Percentiles rank a stretch among this genome's conserved stretches.
Evolutionary conservation across 2,888 invertebrate species (phyloP).

Genomic region (Platycheirus albimanus): DNA sequence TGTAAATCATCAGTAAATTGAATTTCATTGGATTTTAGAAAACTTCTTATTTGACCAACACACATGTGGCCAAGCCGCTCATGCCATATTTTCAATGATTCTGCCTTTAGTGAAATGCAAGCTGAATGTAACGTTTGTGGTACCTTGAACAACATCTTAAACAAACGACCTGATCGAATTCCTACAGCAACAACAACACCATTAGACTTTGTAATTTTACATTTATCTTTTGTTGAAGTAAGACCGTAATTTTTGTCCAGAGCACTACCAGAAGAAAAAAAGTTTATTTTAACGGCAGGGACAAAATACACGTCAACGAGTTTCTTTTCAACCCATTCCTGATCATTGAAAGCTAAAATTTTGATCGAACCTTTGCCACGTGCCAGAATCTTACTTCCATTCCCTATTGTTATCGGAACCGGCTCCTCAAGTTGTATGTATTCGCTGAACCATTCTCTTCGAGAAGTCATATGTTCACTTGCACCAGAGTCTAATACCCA

Average conservation of each 20-base stretch:
- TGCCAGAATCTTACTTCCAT: constrained; percentile 52
- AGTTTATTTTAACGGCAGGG: constrained; percentile 49
- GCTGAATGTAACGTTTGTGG: constrained; percentile 5
- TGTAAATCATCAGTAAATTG: constrained; percentile 13
- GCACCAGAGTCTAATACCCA: constrained; percentile 51
- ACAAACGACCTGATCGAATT: background rate
- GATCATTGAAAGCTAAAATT: constrained; percentile 52
- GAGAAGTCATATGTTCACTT: constrained; percentile 44
- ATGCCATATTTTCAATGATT: constrained; percentile 7
- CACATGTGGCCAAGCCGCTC: constrained; percentile 26
- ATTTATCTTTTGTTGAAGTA: constrained; percentile 20
- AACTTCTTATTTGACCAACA: constrained; percentile 13
- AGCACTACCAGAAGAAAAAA: constrained; percentile 44
- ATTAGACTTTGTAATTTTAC: constrained; percentile 40
- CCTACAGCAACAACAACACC: constrained; percentile 29
- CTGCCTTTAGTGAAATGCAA: background rate
- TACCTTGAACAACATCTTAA: constrained; percentile 1
- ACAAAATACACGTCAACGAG: constrained; percentile 40
- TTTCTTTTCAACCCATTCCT: constrained; percentile 11
- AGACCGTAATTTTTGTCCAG: constrained; percentile 41
- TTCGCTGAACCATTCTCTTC: constrained; percentile 35
- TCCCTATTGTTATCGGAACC: constrained; percentile 45
- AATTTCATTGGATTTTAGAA: constrained; percentile 30
- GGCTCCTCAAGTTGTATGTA: constrained; percentile 24
- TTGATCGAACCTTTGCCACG: constrained; percentile 43